Base-by-base conservation (phyloP, 2,888 invertebrate species). In the Andrena minutula region DNA sequence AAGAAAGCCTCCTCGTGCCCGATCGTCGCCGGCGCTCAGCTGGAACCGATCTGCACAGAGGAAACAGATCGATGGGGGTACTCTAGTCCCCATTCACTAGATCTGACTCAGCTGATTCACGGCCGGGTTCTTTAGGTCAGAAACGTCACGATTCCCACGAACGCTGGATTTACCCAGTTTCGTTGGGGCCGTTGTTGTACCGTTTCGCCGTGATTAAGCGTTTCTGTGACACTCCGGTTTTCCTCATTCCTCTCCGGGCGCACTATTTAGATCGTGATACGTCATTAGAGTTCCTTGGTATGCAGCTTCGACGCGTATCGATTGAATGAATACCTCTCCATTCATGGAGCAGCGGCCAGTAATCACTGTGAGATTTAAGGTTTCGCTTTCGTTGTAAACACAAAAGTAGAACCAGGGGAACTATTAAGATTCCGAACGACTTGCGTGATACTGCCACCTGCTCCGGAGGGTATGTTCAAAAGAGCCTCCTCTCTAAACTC, bases 101-200 rank as follows among this genome's bases (percentile, higher is more conserved):
- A 69, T 71, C 23, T 47, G 12, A 66, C 63, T 47, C 7, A 69
- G 77, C 72, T 84, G 84, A 84, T 74, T 84, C 84, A 80, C 16
- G 47, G 35, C 23, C 63, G 20, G 23, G 61, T 6, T 63, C 28
- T 35, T 79, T 69, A 75, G 49, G 83, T 76, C 79, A 83, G 8
- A 26, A 73, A 56, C 75, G 78, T 82, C 78, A 79, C 30, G 41
- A 4, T 64, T 20, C 10, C 16, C 6, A 28, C 10, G 28, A 41
- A 61, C 5, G 20, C 23, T 41, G 75, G 66, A 30, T 71, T 82
- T 82, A n/a, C 49, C 82, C 80, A 68, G 32, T 49, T n/a, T 1
- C 12, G 20, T 63, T 58, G 28, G 12, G 66, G 66, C 8, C 23
- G 12, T 58, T 61, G 20, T 51, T 47, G 26, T 10, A 26, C 26